Base-by-base conservation (phyloP, 2,113 vertebrate species). In the Catharus minimus region DNA sequence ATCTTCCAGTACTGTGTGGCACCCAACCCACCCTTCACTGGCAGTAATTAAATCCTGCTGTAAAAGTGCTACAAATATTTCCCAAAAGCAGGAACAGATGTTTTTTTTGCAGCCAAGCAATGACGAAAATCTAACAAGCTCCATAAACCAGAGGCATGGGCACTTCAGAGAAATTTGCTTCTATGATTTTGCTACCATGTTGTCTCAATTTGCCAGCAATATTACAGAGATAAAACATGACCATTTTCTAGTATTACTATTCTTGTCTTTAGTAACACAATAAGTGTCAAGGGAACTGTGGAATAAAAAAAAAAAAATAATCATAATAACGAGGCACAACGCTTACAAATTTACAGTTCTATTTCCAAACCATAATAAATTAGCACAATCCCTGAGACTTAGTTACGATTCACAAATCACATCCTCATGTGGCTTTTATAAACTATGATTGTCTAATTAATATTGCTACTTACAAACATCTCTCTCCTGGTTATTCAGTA, bases 1-100 rank as follows among this genome's bases (percentile, higher is more conserved):
- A 97, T 97, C 96, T 95, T 95, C 96, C 89, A 96, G 96, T 94
- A 96, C 94, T 97, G 95, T 94, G 96, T 90, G 93, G 96, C 87
- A 96, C 94, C 92, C 96, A 95, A 96, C 96, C 96, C 92, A 97
- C 96, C 96, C 95, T 97, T 95, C 97, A 96, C 96, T 91, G 95
- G 86, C 95, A 96, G 93, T 97, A 97, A 98, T 97, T 97, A 98
- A 98, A 97, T 96, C 98, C 97, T 84, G 94, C 96, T 97, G 97
- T 96, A 95, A 97, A 97, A 96, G 91, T 95, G 91, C 95, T 97
- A 95, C 94, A 97, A 96, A 96, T 97, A 97, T 96, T 97, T 97
- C 89, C 93, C 93, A 93, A 83, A 98, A 98, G 95, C 88, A 85
- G 92, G 97, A 98, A 96, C 97, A 98, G 98, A 98, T 98, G 96